A percentile compares a stretch with the other conserved stretches of the same genome.
phyloP scores from a whole-genome alignment of 2,888 invertebrate species.

The Geotrupes spiniger region DNA sequence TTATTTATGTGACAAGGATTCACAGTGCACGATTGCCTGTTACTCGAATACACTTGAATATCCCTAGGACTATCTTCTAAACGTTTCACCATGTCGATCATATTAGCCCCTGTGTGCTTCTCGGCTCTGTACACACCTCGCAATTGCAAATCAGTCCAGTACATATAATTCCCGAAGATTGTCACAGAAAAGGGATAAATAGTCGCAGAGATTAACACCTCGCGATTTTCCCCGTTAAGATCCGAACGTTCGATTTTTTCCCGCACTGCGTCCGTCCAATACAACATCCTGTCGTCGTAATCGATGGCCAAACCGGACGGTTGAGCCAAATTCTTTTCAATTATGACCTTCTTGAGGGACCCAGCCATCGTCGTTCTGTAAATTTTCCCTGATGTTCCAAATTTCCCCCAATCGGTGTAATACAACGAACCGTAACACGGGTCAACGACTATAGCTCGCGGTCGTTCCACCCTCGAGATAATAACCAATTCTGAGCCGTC shows the following conservation, averaged over 20 bases:
- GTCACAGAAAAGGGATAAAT: conserved; percentile 96
- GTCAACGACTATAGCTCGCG: conserved; percentile 92
- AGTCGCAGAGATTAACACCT: conserved; percentile 82
- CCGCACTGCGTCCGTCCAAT: conserved; percentile 96
- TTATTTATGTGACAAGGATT: conserved; percentile 89
- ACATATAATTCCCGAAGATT: conserved; percentile 85
- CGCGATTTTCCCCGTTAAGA: conserved; percentile 81
- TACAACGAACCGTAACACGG: conserved; percentile 95
- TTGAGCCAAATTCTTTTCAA: conserved; percentile 87
- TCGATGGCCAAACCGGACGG: conserved; percentile 96
- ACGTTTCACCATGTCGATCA: conserved; percentile 90
- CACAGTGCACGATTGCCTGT: conserved; percentile 73
- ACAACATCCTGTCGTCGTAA: conserved; percentile 87
- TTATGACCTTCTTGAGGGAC: conserved; percentile 81
- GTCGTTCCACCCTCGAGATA: conserved; percentile 90
- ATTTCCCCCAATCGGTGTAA: conserved; percentile 95
- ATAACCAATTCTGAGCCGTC: conserved; percentile 85
- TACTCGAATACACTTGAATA: conserved; percentile 80
- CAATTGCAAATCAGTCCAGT: conserved; percentile 93
- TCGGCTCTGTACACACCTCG: conserved; percentile 95
- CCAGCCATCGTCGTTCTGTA: conserved; percentile 96
- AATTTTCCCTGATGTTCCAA: conserved; percentile 90
- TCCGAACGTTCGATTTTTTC: conserved; percentile 94
- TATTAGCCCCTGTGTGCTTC: conserved; percentile 93
- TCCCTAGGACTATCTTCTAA: conserved; percentile 91